Base-by-base conservation (phyloP, 37 sponge, comb jelly and placozoan species). In the Bolinopsis microptera region DNA sequence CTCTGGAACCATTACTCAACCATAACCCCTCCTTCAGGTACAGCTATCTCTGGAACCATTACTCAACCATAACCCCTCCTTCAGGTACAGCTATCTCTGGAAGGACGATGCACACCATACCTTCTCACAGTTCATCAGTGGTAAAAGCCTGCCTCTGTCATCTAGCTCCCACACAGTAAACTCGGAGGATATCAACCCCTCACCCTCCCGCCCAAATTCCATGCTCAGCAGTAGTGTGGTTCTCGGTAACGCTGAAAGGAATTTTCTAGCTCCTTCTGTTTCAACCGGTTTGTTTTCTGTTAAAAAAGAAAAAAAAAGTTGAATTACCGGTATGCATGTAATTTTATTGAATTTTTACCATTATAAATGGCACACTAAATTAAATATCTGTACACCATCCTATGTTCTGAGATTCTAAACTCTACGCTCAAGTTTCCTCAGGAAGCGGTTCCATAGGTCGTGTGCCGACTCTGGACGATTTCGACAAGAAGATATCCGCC, bases 51-150 rank as follows among this genome's bases (percentile, higher is more conserved):
- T n/a, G n/a, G n/a, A n/a, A n/a, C n/a, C n/a, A n/a, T n/a, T n/a
- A n/a, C n/a, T n/a, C n/a, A n/a, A n/a, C n/a, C n/a, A n/a, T n/a
- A n/a, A n/a, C n/a, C n/a, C n/a, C n/a, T n/a, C n/a, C 18, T 35
- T 25, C 90, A 86, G 90, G 61, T 86, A 41, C 90, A 86, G 61
- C 61, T 41, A 86, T 39, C 61, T 86, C 28, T 86, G 90, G 90
- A 86, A 40, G 61, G 90, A 86, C 27, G 90, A 86, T 27, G 61
- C 90, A 18, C 90, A 86, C 28, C 61, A 40, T 28, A 21, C 35
- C 13, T 86, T 86, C 48, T 86, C 90, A 22, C 90, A 86, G 90
- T 86, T 86, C 48, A 86, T 86, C 90, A 86, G 36, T 48, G 90
- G 90, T 9, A 32, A 32, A 32, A 77, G 80, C 18, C 37, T 77